A percentile compares a stretch with the other conserved stretches of the same genome.
Conservation (phyloP, 2,797 vertebrate species). For the Chaetodon trifasciatus region DNA sequence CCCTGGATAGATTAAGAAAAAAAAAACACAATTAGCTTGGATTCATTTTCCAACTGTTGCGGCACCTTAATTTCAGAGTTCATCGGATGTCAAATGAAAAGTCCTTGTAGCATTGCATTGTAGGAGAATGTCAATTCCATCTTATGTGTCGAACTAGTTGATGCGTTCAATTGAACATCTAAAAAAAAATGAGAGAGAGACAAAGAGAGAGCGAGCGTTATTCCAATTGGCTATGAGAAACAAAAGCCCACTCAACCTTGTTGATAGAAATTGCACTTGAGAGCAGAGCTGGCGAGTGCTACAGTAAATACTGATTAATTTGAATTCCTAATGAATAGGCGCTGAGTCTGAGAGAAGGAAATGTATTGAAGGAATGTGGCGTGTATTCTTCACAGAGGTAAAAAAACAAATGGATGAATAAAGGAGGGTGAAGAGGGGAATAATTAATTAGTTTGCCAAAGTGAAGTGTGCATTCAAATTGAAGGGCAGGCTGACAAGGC, state of each 20-base stretch:
- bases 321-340: slow-evolving; percentile 83
- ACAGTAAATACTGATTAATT: slow-evolving; percentile 84
- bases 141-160: slow-evolving; percentile 71
- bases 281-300: slow-evolving; percentile 77
- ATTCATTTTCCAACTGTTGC: slow-evolving; percentile 56
- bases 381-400: slow-evolving; percentile 74
- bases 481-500: slow-evolving; percentile 72
- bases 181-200: slow-evolving; percentile 57
- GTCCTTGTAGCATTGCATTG: slow-evolving; percentile 74
- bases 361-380: slow-evolving; percentile 80
- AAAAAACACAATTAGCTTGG: slow-evolving; percentile 50
- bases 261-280: slow-evolving; percentile 85
- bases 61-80: slow-evolving; percentile 71
- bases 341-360: slow-evolving; percentile 69
- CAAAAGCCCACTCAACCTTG: slow-evolving; percentile 86
- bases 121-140: slow-evolving; percentile 63
- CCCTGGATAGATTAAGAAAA: neutral
- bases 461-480: slow-evolving; percentile 81
- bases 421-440: slow-evolving; percentile 79
- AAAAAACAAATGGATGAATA: slow-evolving; percentile 79
- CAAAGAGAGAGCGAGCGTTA: slow-evolving; percentile 70
- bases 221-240: slow-evolving; percentile 80
- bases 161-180: slow-evolving; percentile 79
- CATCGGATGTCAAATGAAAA: slow-evolving; percentile 75
- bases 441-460: slow-evolving; percentile 81